These are phyloP conservation scores for Anthopleura xanthogrammica DNA, from an alignment of 92 coral and sea anemone species.

Conservation along the genomic window DNA sequence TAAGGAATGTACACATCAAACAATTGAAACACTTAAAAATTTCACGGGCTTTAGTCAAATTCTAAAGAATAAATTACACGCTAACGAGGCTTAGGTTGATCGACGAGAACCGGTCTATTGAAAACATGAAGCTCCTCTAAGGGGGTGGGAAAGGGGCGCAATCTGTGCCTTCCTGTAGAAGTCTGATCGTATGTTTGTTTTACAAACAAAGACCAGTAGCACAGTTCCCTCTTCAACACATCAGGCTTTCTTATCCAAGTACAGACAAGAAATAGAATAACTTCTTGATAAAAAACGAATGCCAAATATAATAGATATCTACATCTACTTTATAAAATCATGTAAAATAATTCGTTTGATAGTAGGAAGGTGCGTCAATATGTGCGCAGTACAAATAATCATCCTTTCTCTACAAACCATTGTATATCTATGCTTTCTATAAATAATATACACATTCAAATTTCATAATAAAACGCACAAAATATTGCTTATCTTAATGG, in stretches of 20 bases:
- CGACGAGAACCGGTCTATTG: too few species aligned
- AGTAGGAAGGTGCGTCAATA: background rate
- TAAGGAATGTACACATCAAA: too few species aligned
- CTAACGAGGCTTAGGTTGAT: too few species aligned
- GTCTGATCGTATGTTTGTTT: background rate
- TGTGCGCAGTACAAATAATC: slow-evolving; percentile 17
- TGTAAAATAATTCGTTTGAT: slow-evolving; percentile 5
- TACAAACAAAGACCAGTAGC: background rate
- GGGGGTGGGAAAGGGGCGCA: too few species aligned
- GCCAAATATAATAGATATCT: background rate
- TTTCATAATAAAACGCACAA: background rate
- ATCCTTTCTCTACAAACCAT: slow-evolving; percentile 1
- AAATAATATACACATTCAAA: slow-evolving; percentile 2
- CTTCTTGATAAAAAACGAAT: background rate
- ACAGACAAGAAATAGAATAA: background rate
- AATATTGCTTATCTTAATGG: background rate
- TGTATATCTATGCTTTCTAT: background rate
- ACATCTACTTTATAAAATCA: background rate
- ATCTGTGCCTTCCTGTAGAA: background rate
- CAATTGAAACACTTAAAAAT: too few species aligned
- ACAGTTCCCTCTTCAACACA: background rate
- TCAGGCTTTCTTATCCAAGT: background rate
- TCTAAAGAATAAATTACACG: too few species aligned
- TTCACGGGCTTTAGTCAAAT: too few species aligned
- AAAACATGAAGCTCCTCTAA: too few species aligned